These are phyloP conservation scores for Ametastegia equiseti DNA, from an alignment of 2,888 invertebrate genomes.

Conservation along the genomic window DNA sequence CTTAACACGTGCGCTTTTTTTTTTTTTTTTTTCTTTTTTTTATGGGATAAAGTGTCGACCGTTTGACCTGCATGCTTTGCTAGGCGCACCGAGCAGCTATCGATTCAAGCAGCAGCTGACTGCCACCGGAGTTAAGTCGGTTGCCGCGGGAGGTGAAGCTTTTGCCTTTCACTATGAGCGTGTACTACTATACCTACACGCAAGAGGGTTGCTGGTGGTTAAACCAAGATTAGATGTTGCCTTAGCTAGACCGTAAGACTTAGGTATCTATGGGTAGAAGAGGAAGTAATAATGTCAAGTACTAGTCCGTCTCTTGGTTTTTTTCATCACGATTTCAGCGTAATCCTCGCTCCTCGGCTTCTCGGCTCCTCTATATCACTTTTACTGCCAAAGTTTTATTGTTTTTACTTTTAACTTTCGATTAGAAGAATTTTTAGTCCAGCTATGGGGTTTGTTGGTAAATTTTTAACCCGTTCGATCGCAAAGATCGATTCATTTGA, in stretches of 20 bases:
- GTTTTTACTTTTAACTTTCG: not conserved
- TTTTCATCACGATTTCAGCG: not conserved
- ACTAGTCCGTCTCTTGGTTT: conserved; percentile 11
- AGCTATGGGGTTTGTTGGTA: not conserved
- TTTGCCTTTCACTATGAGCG: conserved; percentile 27
- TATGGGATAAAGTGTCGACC: conserved; percentile 32
- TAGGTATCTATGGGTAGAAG: conserved; percentile 21
- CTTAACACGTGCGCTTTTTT: conserved; percentile 42
- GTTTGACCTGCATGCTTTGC: conserved; percentile 47
- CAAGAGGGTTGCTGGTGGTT: conserved; percentile 48
- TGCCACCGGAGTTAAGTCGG: conserved; percentile 51
- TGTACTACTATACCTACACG: conserved; percentile 34
- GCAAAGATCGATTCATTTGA: too few relatives aligned
- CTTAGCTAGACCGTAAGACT: conserved; percentile 37
- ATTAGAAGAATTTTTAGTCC: not conserved
- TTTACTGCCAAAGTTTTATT: conserved; percentile 10
- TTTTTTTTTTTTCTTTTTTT: too few relatives aligned
- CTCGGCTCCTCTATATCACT: not conserved
- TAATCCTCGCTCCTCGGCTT: not conserved
- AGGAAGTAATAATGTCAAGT: conserved; percentile 32
- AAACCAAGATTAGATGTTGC: conserved; percentile 42
- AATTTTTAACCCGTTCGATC: conserved; percentile 1
- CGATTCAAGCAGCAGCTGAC: conserved; percentile 66
- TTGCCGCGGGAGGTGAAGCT: conserved; percentile 43
- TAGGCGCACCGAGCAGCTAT: conserved; percentile 56